Evolutionary conservation across 2,113 vertebrate species (phyloP).

Genomic region (Galbula dea): DNA sequence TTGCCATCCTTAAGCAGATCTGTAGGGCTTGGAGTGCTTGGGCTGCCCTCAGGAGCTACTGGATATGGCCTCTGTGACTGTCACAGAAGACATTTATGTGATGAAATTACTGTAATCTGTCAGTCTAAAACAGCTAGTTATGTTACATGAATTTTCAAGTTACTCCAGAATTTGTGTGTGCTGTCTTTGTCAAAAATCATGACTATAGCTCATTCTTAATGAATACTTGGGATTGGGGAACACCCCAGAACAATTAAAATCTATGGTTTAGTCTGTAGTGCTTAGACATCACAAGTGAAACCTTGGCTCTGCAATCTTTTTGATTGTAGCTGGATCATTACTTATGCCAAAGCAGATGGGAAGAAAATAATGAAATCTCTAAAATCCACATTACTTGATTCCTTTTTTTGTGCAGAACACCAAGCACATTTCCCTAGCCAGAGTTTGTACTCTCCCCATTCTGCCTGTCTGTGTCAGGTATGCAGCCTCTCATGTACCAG

Average conservation of each 20-base stretch:
- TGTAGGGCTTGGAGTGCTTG: not conserved
- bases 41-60: not conserved
- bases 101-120: not conserved
- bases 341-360: not conserved
- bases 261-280: not conserved
- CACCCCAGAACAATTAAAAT: not conserved
- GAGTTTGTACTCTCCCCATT: not conserved
- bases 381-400: not conserved
- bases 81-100: not conserved
- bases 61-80: not conserved
- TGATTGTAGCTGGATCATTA: not conserved
- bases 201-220: not conserved
- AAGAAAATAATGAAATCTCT: not conserved
- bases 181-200: not conserved
- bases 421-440: rapidly evolving
- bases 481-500: rapidly evolving
- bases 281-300: not conserved
- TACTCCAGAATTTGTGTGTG: not conserved
- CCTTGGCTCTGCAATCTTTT: not conserved
- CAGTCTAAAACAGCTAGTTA: not conserved
- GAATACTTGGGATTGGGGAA: not conserved
- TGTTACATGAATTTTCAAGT: not conserved
- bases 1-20: not conserved
- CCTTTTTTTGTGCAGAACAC: not conserved
- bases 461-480: not conserved